Evolutionary conservation across 2,113 vertebrate species (phyloP), one percentile per base, ranked within the genome.

Genomic region (Erythrolamprus reginae): DNA sequence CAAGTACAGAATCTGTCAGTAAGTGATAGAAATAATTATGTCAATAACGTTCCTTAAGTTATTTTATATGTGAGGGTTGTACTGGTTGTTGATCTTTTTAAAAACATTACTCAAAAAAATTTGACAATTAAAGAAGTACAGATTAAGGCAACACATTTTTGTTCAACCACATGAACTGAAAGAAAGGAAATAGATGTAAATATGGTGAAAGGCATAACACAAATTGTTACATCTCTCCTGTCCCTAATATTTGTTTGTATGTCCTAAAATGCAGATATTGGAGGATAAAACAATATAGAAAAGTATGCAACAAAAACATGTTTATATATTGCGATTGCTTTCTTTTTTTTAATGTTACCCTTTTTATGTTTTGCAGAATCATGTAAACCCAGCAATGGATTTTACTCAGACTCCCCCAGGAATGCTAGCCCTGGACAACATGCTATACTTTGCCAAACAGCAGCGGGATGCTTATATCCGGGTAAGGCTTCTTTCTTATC

Each of bases 401-500:
- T 99, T 99, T 92, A 99, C 98, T 0, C 99, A 99, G 97, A 99
- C 99, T 10, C 99, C 99, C 95, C 99, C 99, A 3, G 99, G 99
- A 91, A 99, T 99, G 99, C 92, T 99, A 86, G 99, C 99, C 90
- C 97, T 99, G 0, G 99, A 99, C 96, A 99, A 99, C 94, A 99
- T 99, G 99, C 95, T 99, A 47, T 99, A 99, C 95, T 99, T 99
- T 0, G 99, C 99, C 91, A 98, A 98, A 91, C 98, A 99, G 92
- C 98, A 99, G 85, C 99, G 99, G 94, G 99, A 99, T 82, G 98
- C 98, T 50, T 99, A 99, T 91, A 98, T 99, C 95, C 97, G 99
- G 97, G 99, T 99, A 96, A 98, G 98, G 50, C 26, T 21, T 0
- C 51, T 10, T 89, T 88, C 47, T 89, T 0, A 0, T 52, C 5